These are phyloP conservation scores for Brachionus manjavacas DNA, from an alignment of 1,140 invertebrate genomes.

Conservation along the genomic window DNA sequence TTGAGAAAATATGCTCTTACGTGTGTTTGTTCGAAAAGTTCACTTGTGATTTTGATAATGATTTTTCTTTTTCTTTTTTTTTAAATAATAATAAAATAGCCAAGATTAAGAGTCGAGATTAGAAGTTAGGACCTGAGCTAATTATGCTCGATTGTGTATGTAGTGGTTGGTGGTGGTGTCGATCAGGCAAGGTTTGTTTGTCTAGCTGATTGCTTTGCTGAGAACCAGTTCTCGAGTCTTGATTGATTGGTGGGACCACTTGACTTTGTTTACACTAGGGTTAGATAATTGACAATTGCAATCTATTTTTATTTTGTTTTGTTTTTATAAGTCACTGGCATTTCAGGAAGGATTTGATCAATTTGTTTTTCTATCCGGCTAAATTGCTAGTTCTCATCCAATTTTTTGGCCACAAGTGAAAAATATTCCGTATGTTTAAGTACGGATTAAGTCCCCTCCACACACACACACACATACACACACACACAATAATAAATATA, in stretches of 20 bases:
- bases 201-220: neutral
- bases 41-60: neutral
- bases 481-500: neutral
- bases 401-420: neutral
- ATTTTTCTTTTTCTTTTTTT: no score
- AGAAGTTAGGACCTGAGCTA: neutral
- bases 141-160: neutral
- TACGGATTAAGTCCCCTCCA: neutral
- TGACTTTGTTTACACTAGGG: slow-evolving; percentile 6
- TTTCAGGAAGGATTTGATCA: slow-evolving; percentile 19
- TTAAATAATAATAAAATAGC: neutral
- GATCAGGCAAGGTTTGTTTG: no score
- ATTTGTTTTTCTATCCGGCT: neutral
- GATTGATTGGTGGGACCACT: neutral
- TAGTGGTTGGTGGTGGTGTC: no score
- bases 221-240: neutral
- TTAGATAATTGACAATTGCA: neutral
- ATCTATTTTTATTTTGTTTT: neutral
- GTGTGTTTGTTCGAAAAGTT: neutral
- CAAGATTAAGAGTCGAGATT: neutral
- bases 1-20: neutral
- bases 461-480: neutral
- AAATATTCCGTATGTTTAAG: neutral
- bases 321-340: slow-evolving; percentile 11
- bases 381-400: slow-evolving; percentile 11